phyloP scores from a whole-genome alignment of 2,888 invertebrate species.

The Parnassius glacialis region DNA sequence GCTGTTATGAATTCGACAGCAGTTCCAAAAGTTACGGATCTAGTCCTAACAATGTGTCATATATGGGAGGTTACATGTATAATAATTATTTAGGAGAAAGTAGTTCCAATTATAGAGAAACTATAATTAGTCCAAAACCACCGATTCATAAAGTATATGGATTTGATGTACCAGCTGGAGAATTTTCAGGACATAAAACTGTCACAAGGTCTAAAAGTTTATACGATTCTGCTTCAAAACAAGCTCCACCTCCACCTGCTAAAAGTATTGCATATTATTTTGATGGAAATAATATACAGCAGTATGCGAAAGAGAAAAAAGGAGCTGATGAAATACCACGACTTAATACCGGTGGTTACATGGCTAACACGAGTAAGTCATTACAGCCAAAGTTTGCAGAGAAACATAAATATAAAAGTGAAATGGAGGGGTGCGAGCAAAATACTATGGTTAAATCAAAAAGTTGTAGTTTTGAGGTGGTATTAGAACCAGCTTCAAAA shows the following conservation, averaged over 20 bases:
- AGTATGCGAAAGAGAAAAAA: conserved; percentile 61
- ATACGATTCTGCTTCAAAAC: conserved; percentile 65
- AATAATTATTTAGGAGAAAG: conserved; percentile 64
- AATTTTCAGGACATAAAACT: conserved; percentile 62
- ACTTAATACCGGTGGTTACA: conserved; percentile 78
- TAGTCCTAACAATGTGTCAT: conserved; percentile 80
- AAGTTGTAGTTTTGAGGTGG: conserved; percentile 78
- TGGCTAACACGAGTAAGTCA: conserved; percentile 71
- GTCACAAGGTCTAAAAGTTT: conserved; percentile 73
- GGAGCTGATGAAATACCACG: conserved; percentile 81
- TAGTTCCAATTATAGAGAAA: conserved; percentile 41
- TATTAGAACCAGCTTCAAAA: conserved; percentile 73
- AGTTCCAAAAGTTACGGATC: conserved; percentile 83
- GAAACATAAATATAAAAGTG: conserved; percentile 67
- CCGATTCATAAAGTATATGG: conserved; percentile 60
- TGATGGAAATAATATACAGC: conserved; percentile 70
- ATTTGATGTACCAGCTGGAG: conserved; percentile 62
- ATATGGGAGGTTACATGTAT: conserved; percentile 79
- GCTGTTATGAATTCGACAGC: conserved; percentile 77
- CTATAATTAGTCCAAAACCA: conserved; percentile 44
- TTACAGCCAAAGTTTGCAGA: conserved; percentile 66
- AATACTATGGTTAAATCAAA: conserved; percentile 72
- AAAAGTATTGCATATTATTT: conserved; percentile 78
- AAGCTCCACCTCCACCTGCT: conserved; percentile 56
- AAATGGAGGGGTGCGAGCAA: conserved; percentile 70